Evolutionary conservation across 2,113 vertebrate species (phyloP), one percentile per base, ranked within the genome.

Genomic region (Trematocara variabile): DNA sequence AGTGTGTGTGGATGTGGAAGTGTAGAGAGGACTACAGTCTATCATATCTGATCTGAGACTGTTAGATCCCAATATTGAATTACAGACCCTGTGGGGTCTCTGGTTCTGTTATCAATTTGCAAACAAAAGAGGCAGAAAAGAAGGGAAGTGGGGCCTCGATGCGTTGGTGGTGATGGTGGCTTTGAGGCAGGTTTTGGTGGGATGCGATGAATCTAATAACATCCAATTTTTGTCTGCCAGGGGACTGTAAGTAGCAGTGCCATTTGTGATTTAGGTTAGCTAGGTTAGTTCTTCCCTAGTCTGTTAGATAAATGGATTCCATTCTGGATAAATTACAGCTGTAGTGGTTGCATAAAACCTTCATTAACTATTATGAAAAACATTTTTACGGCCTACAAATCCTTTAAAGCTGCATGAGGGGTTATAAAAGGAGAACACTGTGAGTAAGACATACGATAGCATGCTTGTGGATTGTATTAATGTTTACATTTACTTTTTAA

Each of bases 21-120:
- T 63, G 83, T 79, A 88, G 87, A 92, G 94, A 89, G 91, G 93
- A 96, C 96, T 95, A 96, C 91, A 91, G 89, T 94, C 92, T 91
- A 94, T 95, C 91, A 93, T 95, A 95, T 95, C 93, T 94, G 92
- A 95, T 95, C 93, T 88, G 89, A 93, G 93, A 89, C 90, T 83
- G 91, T 93, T 90, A 92, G 94, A 93, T 92, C 90, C 84, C 83
- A 81, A 84, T 92, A 95, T 95, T 95, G 91, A 95, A 95, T 96
- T 94, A 94, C 85, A 5, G 86, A 91, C 91, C 93, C 92, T 55
- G 86, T 83, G 83, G 94, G 92, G 84, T 92, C 92, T 91, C 82
- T 88, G 88, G 88, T 94, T 94, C 91, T 83, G 86, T 94, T 95
- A 93, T 96, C 94, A 94, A 91, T 94, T 95, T 94, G 92, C 91